These are phyloP conservation scores for Drosophila putrida DNA, from an alignment of 2,888 invertebrate species.

Conservation along the genomic window DNA sequence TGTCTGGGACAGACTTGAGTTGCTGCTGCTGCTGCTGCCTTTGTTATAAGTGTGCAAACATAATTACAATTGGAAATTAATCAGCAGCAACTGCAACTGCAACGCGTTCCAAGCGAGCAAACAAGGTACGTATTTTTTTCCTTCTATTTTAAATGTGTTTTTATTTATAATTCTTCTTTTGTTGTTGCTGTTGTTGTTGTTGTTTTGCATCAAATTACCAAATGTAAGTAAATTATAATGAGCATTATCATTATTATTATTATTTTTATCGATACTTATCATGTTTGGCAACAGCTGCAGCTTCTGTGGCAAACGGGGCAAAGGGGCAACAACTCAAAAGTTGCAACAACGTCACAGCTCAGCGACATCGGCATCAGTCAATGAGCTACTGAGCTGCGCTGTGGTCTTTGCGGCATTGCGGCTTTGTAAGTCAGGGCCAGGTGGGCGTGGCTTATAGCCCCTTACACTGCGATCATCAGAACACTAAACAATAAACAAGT, in stretches of 20 bases:
- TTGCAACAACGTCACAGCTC: conserved; percentile 50
- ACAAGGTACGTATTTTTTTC: conserved; percentile 21
- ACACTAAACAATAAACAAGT: conserved; percentile 30
- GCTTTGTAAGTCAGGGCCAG: conserved; percentile 70
- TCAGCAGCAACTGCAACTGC: conserved; percentile 33
- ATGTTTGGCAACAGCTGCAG: conserved; percentile 25
- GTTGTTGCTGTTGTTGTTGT: conserved; percentile 27
- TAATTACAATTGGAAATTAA: conserved; percentile 69
- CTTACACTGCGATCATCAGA: conserved; percentile 38
- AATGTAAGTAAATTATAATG: conserved; percentile 44
- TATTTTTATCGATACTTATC: conserved; percentile 33
- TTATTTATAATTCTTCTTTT: conserved; percentile 1
- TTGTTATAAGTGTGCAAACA: conserved; percentile 43
- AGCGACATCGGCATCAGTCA: conserved; percentile 51
- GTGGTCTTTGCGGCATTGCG: conserved; percentile 63
- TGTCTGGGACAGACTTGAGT: conserved; percentile 11
- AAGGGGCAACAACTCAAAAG: not conserved
- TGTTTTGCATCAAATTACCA: conserved; percentile 58
- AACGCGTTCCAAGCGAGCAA: conserved; percentile 50
- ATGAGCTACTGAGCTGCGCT: conserved; percentile 47
- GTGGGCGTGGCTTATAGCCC: conserved; percentile 45
- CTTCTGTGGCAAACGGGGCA: not conserved
- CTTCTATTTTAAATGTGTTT: too few species aligned
- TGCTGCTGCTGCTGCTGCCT: conserved; percentile 18
- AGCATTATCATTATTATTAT: conserved; percentile 36